phyloP scores from a whole-genome alignment of 1,140 invertebrate species.

The Heliothis virescens region DNA sequence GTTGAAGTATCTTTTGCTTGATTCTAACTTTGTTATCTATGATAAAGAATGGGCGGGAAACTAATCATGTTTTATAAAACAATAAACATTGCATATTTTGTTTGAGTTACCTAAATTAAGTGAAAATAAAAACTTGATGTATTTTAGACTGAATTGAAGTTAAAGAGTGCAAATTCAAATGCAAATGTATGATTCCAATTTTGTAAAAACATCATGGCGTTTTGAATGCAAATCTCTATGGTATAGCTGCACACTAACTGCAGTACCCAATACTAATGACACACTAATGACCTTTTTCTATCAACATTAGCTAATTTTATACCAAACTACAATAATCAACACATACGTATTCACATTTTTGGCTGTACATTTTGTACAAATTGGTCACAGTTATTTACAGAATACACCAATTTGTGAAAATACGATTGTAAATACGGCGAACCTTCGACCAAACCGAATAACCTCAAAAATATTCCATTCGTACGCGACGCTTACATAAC shows the following conservation, averaged over 20 bases:
- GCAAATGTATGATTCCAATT: no score
- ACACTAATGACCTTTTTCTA: conserved; percentile 17
- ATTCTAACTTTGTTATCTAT: no score
- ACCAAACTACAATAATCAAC: conserved; percentile 13
- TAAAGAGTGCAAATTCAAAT: no score
- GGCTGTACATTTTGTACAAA: background rate
- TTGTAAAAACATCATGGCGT: background rate
- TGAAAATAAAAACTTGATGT: no score
- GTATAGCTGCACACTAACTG: background rate
- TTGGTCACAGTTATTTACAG: conserved; percentile 36
- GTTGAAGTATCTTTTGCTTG: no score
- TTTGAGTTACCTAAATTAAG: no score
- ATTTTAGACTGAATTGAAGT: no score
- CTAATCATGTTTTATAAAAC: no score
- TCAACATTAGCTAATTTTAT: conserved; percentile 13
- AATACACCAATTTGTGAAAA: conserved; percentile 34
- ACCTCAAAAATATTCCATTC: conserved; percentile 71
- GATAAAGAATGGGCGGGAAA: no score
- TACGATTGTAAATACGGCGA: conserved; percentile 34
- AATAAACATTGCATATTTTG: no score
- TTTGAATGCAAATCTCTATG: conserved; percentile 1
- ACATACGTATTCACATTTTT: conserved; percentile 5
- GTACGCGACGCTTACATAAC: conserved; percentile 67
- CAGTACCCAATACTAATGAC: background rate
- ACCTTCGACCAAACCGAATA: conserved; percentile 56